phyloP scores from a whole-genome alignment of 2,888 invertebrate species.

The Heliconius sara region DNA sequence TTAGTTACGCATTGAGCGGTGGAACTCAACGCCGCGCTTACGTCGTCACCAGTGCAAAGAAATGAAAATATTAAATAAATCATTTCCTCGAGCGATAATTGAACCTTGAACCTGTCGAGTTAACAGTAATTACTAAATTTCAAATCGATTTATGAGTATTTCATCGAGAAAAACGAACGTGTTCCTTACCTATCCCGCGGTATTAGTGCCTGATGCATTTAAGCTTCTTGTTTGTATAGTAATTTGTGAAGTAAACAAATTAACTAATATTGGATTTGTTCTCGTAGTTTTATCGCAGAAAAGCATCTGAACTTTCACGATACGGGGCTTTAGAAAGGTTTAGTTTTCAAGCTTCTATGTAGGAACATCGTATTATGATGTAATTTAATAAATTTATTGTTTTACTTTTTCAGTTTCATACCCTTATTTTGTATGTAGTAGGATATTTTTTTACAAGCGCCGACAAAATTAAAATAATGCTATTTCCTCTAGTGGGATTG shows the following conservation, averaged over 20 bases:
- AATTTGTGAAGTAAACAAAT: neutral
- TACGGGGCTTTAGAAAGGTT: neutral
- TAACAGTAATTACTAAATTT: neutral
- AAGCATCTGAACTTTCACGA: neutral
- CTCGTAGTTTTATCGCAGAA: neutral
- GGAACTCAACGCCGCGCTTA: no score
- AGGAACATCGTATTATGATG: neutral
- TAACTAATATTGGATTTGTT: conserved; percentile 17
- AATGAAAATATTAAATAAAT: no score
- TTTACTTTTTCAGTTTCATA: neutral
- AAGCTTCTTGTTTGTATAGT: neutral
- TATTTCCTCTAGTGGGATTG: no score
- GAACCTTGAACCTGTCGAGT: neutral
- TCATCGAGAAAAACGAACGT: conserved; percentile 1
- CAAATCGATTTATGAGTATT: neutral
- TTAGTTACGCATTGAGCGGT: no score
- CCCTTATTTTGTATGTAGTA: no score
- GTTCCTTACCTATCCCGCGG: neutral
- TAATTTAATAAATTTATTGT: neutral
- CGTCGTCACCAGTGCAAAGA: no score
- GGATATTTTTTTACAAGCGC: no score
- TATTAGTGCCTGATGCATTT: conserved; percentile 11
- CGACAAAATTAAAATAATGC: no score
- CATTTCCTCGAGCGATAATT: no score
- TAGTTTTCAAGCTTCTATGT: neutral